Conservation (phyloP, 2,888 invertebrate species). For the Rhorus exstirpatorius region DNA sequence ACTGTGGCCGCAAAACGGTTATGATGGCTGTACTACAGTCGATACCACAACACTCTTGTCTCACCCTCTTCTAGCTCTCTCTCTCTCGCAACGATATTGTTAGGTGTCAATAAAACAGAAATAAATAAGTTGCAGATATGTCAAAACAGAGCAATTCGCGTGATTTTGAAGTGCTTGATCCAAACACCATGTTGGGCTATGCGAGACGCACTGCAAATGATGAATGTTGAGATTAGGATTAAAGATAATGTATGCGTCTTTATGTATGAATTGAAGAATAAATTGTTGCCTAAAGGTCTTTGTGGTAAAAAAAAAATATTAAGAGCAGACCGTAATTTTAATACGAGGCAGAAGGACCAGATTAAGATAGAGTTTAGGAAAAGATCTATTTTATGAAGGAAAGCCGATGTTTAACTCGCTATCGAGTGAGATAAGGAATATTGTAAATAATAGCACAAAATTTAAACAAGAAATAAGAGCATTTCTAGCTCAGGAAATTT, state of each 20-base stretch:
- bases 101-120: not conserved
- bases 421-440: too few relatives aligned
- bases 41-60: slow-evolving; percentile 31
- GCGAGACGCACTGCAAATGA: not conserved
- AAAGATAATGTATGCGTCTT: slow-evolving; percentile 30
- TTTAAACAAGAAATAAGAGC: too few relatives aligned
- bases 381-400: slow-evolving; percentile 3
- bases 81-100: not conserved
- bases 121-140: not conserved
- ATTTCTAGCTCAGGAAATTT: too few relatives aligned
- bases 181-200: not conserved
- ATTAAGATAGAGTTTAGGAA: not conserved
- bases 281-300: not conserved
- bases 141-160: slow-evolving; percentile 11
- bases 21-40: slow-evolving; percentile 47
- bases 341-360: slow-evolving; percentile 3
- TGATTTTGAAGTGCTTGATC: not conserved
- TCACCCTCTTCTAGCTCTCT: not conserved
- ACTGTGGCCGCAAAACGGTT: slow-evolving; percentile 46
- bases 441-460: too few relatives aligned
- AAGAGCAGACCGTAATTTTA: not conserved
- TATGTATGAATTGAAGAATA: not conserved
- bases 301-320: not conserved
- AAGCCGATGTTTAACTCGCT: too few relatives aligned
- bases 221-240: slow-evolving; percentile 6